Evolutionary conservation across 2,113 vertebrate species (phyloP), one percentile per base, ranked within the genome.

Genomic region (Aphyosemion australe): DNA sequence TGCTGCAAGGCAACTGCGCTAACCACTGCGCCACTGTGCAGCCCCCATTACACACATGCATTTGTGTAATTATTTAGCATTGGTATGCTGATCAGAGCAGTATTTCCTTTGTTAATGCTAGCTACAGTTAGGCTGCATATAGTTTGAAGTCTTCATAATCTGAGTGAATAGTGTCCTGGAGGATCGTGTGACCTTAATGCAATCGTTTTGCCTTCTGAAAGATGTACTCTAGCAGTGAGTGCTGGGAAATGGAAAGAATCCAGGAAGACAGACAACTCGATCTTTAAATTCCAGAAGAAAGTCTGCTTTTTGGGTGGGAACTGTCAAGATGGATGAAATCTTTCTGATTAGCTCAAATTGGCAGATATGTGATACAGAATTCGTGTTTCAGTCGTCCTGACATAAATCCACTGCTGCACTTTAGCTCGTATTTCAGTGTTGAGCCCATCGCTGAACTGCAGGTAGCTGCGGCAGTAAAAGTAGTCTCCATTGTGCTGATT

Each of bases 401-500:
- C 55, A 39, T 39, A 37, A 49, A 61, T 49, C 50, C 42, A n/a
- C 42, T 14, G 54, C 66, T 34, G 41, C 18, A 6, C 61, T 12
- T 47, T 1, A 26, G 39, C 70, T 72, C 8, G 21, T 69, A 61
- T 56, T 51, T 66, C 68, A 47, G 55, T 1, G 34, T 2, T 18
- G 50, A 16, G 5, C 59, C 51, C 45, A 49, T 45, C 32, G 26
- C 48, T 75, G 80, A 59, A 48, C 65, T 56, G 65, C 79, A 74
- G 79, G 82, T 71, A 69, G 60, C 81, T 54, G 66, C 79, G 47
- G 61, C 43, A 46, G 73, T 50, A 45, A 65, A 15, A 13, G 41
- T 11, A 57, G 47, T 72, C 80, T 37, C 73, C 51, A 49, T 68
- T 80, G 62, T 80, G 80, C 87, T 84, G 85, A 84, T 84, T 82